Conservation (phyloP, 1,140 invertebrate species). For the Bemisia tabaci region DNA sequence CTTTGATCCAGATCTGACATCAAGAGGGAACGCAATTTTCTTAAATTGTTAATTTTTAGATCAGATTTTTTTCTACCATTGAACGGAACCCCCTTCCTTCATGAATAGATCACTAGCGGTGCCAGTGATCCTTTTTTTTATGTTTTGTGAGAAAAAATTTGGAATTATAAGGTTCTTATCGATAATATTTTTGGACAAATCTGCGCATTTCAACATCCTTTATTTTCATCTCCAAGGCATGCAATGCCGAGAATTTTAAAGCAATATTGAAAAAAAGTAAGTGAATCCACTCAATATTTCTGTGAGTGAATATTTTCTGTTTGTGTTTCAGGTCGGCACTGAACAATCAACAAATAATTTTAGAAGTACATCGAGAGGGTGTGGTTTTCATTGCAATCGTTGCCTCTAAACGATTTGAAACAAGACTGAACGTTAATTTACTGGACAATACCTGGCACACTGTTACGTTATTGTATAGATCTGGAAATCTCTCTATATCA, state of each 20-base stretch:
- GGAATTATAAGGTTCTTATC: neutral
- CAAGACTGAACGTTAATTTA: slow-evolving; percentile 45
- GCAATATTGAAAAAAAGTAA: neutral
- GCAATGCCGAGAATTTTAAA: too few relatives aligned
- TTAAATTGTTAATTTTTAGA: too few relatives aligned
- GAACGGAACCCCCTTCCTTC: too few relatives aligned
- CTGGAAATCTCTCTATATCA: slow-evolving; percentile 48
- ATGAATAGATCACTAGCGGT: too few relatives aligned
- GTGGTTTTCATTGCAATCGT: slow-evolving; percentile 48
- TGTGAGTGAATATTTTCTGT: neutral
- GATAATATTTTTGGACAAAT: neutral
- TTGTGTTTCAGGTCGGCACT: slow-evolving; percentile 8
- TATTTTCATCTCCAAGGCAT: too few relatives aligned
- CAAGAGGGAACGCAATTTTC: too few relatives aligned
- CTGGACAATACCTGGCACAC: slow-evolving; percentile 70
- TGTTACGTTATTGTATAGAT: slow-evolving; percentile 48
- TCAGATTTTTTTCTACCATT: too few relatives aligned
- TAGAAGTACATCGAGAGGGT: slow-evolving; percentile 41
- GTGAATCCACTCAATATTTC: neutral
- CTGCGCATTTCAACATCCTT: neutral
- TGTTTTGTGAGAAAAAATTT: too few relatives aligned
- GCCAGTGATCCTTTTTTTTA: too few relatives aligned
- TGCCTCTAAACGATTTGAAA: slow-evolving; percentile 40
- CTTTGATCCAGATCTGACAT: too few relatives aligned
- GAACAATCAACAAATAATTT: slow-evolving; percentile 12